These are phyloP conservation scores for Eustalomyia histrio DNA, from an alignment of 2,888 invertebrate genomes.

Conservation along the genomic window DNA sequence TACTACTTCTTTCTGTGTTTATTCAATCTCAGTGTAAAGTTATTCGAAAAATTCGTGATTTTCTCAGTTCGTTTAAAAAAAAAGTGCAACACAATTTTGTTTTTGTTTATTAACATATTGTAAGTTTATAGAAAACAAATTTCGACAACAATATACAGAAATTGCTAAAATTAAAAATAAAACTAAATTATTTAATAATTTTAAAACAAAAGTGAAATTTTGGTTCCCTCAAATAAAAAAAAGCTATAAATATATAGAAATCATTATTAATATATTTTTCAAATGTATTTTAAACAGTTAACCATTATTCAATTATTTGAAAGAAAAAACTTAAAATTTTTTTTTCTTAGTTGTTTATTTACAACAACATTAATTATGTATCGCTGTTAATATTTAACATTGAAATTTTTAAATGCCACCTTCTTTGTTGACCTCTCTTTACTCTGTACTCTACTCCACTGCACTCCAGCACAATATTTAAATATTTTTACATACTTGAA, in stretches of 20 bases:
- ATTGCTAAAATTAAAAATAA: background rate
- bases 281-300: background rate
- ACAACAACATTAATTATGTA: background rate
- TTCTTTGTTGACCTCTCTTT: slow-evolving; percentile 11
- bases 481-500: background rate
- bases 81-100: slow-evolving; percentile 1
- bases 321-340: slow-evolving; percentile 11
- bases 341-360: background rate
- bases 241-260: too few relatives aligned
- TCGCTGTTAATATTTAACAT: slow-evolving; percentile 12
- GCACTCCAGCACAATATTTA: background rate
- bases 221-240: background rate
- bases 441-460: background rate
- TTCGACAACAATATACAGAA: background rate
- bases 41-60: slow-evolving; percentile 46
- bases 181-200: background rate
- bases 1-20: background rate
- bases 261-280: background rate
- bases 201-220: slow-evolving; percentile 7
- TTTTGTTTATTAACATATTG: slow-evolving; percentile 1
- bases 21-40: slow-evolving; percentile 31
- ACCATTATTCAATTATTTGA: background rate
- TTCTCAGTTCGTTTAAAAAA: slow-evolving; percentile 25
- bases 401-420: slow-evolving; percentile 16
- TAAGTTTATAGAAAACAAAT: background rate